Evolutionary conservation across 2,113 vertebrate genomes (phyloP).

Genomic region (Boulengeromyrus knoepffleri): DNA sequence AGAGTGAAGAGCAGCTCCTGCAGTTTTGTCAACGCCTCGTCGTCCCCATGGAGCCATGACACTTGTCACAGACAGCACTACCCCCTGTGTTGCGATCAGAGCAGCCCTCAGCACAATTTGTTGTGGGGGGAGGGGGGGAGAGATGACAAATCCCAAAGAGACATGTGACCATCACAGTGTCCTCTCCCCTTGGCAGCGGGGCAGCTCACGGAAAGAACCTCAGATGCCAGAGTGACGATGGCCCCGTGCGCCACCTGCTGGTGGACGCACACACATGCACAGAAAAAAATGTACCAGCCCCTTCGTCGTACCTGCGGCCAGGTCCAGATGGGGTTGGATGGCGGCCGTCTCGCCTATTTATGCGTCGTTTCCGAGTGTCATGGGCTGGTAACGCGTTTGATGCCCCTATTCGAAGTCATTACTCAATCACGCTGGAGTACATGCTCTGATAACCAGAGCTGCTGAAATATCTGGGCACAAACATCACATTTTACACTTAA

Average conservation of each 20-base stretch:
- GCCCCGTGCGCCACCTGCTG: neutral
- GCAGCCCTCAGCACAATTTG: neutral
- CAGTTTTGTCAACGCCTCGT: neutral
- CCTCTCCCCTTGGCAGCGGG: neutral
- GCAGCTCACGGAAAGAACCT: neutral
- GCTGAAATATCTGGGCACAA: neutral
- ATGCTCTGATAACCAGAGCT: neutral
- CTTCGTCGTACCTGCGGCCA: neutral
- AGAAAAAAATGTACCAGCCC: neutral
- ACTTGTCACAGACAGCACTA: neutral
- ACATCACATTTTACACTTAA: neutral
- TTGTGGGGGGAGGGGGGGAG: neutral
- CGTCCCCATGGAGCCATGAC: neutral
- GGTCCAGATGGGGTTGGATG: neutral
- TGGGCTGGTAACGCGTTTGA: neutral
- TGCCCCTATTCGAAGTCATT: neutral
- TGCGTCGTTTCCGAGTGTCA: neutral
- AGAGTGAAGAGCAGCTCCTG: neutral
- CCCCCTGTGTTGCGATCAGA: neutral
- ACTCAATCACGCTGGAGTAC: neutral
- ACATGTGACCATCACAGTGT: neutral
- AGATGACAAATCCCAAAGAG: neutral
- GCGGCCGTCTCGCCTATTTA: neutral
- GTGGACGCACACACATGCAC: neutral
- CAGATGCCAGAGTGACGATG: neutral